Percentiles rank a stretch among this genome's conserved stretches.
phyloP scores from a whole-genome alignment of 2,888 invertebrate species.

The Schizotus pectinicornis region DNA sequence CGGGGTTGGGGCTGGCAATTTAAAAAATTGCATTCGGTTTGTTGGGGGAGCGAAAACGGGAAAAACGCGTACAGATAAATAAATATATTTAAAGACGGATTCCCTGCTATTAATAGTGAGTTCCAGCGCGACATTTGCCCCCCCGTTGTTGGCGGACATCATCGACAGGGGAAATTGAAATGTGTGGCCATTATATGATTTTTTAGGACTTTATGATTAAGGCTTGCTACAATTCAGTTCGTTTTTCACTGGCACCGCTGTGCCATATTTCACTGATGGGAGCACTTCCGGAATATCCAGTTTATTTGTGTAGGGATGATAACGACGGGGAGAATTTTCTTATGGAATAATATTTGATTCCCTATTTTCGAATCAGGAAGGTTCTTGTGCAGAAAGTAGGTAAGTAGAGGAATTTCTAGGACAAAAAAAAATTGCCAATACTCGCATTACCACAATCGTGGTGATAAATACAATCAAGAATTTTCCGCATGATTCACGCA shows the following conservation, averaged over 20 bases:
- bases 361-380: too few relatives aligned
- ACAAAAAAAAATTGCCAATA: too few relatives aligned
- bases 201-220: constrained; percentile 26
- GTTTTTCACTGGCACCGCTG: constrained; percentile 9
- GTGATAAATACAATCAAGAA: too few relatives aligned
- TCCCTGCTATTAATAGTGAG: constrained; percentile 24
- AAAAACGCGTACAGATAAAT: constrained; percentile 22
- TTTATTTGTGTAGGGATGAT: too few relatives aligned
- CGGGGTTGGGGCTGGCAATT: constrained; percentile 25
- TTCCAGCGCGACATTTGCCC: constrained; percentile 36
- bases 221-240: constrained; percentile 14
- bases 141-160: constrained; percentile 29
- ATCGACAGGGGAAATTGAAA: constrained; percentile 36
- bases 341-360: too few relatives aligned
- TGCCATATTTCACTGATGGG: constrained; percentile 1
- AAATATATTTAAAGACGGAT: constrained; percentile 33
- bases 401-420: too few relatives aligned
- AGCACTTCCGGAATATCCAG: constrained; percentile 1
- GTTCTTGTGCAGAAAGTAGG: too few relatives aligned
- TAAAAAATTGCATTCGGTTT: constrained; percentile 13
- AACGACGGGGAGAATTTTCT: too few relatives aligned
- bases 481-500: too few relatives aligned
- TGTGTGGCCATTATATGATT: constrained; percentile 31
- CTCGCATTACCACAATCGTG: too few relatives aligned
- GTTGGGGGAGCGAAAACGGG: constrained; percentile 25